Evolutionary conservation across 2,797 vertebrate genomes (phyloP).

Genomic region (Pangasius mekongensis): DNA sequence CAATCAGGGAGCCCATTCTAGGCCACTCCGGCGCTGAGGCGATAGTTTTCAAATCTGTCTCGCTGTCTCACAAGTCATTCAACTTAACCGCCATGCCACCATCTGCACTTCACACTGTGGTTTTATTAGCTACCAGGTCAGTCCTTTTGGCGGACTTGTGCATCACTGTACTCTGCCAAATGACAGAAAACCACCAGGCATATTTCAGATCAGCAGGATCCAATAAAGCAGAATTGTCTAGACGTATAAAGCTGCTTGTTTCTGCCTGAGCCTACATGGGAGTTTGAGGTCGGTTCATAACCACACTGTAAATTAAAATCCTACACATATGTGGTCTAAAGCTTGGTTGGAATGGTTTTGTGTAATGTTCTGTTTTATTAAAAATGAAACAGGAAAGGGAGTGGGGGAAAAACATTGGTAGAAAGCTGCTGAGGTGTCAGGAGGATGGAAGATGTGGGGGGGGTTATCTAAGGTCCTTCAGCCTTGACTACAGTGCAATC

Average conservation of each 20-base stretch:
- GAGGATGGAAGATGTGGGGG: background rate
- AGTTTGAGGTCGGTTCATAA: conserved; percentile 55
- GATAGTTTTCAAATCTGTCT: conserved; percentile 68
- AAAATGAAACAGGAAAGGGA: conserved; percentile 46
- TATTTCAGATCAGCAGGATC: conserved; percentile 58
- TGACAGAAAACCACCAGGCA: conserved; percentile 60
- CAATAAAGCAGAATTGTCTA: conserved; percentile 62
- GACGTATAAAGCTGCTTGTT: conserved; percentile 63
- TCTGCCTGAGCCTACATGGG: conserved; percentile 44
- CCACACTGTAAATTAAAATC: conserved; percentile 57
- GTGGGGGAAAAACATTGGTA: conserved; percentile 10
- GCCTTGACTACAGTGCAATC: conserved; percentile 38
- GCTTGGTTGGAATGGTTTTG: conserved; percentile 47
- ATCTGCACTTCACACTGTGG: conserved; percentile 42
- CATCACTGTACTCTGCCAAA: conserved; percentile 60
- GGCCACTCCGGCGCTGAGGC: conserved; percentile 52
- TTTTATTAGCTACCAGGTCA: conserved; percentile 43
- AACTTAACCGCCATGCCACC: conserved; percentile 52
- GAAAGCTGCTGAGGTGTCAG: conserved; percentile 47
- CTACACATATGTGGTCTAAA: conserved; percentile 52
- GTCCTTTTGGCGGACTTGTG: conserved; percentile 53
- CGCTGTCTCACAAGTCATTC: conserved; percentile 56
- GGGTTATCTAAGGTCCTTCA: conserved; percentile 39
- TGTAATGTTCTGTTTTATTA: conserved; percentile 43
- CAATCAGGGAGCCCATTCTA: conserved; percentile 65